Percentiles rank a stretch among this genome's conserved stretches.
phyloP scores from a whole-genome alignment of 2,797 vertebrate genomes.

The Propithecus perrieri region DNA sequence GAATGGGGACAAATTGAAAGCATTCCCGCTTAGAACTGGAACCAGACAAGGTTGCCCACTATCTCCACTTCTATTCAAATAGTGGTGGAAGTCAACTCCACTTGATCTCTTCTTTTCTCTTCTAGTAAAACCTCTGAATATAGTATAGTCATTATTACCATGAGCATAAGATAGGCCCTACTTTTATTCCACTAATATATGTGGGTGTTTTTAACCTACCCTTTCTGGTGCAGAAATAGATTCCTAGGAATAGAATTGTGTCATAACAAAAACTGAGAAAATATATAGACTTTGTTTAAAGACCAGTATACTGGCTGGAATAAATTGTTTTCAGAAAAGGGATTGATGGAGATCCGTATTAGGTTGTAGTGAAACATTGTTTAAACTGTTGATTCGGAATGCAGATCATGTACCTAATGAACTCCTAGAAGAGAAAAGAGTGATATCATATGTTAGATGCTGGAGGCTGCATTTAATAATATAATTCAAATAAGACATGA shows the following conservation, averaged over 20 bases:
- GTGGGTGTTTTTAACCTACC: neutral
- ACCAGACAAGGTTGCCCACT: too few species aligned
- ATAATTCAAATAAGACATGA: neutral
- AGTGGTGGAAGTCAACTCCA: neutral
- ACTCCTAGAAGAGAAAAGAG: neutral
- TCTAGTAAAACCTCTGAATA: neutral
- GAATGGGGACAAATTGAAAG: too few species aligned
- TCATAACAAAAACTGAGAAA: neutral
- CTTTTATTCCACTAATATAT: neutral
- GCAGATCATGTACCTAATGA: too few species aligned
- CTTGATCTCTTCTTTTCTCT: neutral
- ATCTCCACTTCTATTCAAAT: too few species aligned
- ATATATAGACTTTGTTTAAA: neutral
- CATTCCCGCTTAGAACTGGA: too few species aligned
- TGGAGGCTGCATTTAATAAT: neutral
- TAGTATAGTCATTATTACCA: neutral
- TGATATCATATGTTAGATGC: neutral
- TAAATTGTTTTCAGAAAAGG: neutral
- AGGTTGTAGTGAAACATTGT: neutral
- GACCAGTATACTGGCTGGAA: neutral
- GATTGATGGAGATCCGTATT: neutral
- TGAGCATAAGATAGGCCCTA: neutral
- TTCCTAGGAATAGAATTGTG: neutral
- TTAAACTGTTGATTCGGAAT: neutral
- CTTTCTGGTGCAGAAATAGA: neutral